These are phyloP conservation scores for Callimorpha dominula DNA, from an alignment of 2,888 invertebrate genomes.

Conservation along the genomic window DNA sequence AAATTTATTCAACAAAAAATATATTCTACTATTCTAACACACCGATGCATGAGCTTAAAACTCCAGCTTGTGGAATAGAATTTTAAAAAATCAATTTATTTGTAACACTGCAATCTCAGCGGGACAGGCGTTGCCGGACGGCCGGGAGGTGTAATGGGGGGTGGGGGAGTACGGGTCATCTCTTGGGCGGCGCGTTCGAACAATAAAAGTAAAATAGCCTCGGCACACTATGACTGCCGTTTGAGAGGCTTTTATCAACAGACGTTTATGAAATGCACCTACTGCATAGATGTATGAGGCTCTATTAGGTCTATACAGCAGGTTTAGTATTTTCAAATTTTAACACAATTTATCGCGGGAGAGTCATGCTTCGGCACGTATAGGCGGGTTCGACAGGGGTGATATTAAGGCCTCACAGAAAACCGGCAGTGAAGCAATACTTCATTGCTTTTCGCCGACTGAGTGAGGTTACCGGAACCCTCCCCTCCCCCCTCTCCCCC, in stretches of 20 bases:
- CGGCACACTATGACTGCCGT: slow-evolving; percentile 7
- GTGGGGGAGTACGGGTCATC: slow-evolving; percentile 8
- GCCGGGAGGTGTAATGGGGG: not conserved
- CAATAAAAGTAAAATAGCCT: slow-evolving; percentile 23
- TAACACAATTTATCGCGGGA: too few relatives aligned
- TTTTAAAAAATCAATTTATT: slow-evolving; percentile 44
- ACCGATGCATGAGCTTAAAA: not conserved
- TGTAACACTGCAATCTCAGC: slow-evolving; percentile 43
- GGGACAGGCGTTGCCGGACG: slow-evolving; percentile 18
- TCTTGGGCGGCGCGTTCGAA: slow-evolving; percentile 19
- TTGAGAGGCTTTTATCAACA: slow-evolving; percentile 19
- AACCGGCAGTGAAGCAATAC: too few relatives aligned
- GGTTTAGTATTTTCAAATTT: not conserved
- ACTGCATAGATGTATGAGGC: slow-evolving; percentile 9
- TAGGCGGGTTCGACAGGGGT: too few relatives aligned
- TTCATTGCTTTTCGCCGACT: too few relatives aligned
- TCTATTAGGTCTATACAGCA: not conserved
- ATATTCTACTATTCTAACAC: not conserved
- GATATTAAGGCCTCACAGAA: too few relatives aligned
- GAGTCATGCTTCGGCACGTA: too few relatives aligned
- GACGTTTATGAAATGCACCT: slow-evolving; percentile 16
- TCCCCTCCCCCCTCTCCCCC: too few relatives aligned
- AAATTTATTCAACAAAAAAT: not conserved
- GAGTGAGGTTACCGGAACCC: too few relatives aligned
- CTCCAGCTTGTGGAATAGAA: not conserved